These are phyloP conservation scores for Bursaphelenchus mucronatus DNA, from an alignment of 1,140 invertebrate genomes.

Conservation along the genomic window DNA sequence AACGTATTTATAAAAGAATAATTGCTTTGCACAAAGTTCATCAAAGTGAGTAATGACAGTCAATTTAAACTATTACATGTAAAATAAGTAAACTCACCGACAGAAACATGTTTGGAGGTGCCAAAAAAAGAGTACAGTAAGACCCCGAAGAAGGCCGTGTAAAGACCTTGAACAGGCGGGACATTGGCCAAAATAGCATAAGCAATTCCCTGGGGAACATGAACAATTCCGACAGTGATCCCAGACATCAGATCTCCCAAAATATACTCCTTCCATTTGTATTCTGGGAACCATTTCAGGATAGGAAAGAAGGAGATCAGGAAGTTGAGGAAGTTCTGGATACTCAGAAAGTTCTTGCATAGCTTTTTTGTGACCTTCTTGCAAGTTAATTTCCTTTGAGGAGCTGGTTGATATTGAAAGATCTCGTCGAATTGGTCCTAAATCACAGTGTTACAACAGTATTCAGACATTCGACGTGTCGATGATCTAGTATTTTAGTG, in stretches of 20 bases:
- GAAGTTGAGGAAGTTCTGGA: constrained; percentile 10
- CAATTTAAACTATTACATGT: not conserved
- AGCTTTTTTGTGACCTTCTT: not conserved
- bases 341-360: not conserved
- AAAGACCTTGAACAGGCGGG: constrained; percentile 53
- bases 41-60: constrained; percentile 10
- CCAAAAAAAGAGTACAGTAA: constrained; percentile 57
- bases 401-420: constrained; percentile 30
- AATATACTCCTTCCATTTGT: constrained; percentile 47
- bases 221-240: constrained; percentile 61
- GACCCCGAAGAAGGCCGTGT: constrained; percentile 57
- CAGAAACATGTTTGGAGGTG: constrained; percentile 52
- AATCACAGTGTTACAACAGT: constrained; percentile 4
- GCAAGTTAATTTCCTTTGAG: not conserved
- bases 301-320: constrained; percentile 40
- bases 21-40: not conserved
- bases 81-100: constrained; percentile 34
- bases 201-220: constrained; percentile 54
- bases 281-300: constrained; percentile 40
- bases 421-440: constrained; percentile 35
- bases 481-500: too few relatives aligned
- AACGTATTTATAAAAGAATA: not conserved
- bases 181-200: constrained; percentile 31
- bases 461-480: too few relatives aligned
- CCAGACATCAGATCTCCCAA: constrained; percentile 57